Evolutionary conservation across 2,888 invertebrate genomes (phyloP).

Genomic region (Sepiola atlantica): DNA sequence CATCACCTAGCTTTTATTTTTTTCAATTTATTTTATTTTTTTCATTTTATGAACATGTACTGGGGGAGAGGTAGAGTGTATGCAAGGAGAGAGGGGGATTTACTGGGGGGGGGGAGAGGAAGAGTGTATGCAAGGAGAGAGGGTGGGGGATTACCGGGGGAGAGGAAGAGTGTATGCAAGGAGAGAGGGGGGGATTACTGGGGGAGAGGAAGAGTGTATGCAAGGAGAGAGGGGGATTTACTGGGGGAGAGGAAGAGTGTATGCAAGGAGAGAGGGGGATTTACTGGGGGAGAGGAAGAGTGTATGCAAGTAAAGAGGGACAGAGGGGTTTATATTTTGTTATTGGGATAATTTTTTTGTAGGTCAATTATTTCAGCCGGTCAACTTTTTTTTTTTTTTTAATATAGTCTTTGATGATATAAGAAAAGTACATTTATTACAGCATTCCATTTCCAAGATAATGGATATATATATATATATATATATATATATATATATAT

Average conservation of each 20-base stretch:
- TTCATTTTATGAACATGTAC: neutral
- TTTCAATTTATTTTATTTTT: no score
- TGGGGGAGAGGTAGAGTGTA: neutral
- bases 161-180: neutral
- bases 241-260: neutral
- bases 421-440: constrained; percentile 42
- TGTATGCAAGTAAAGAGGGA: neutral
- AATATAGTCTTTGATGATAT: constrained; percentile 33
- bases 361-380: neutral
- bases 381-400: neutral
- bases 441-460: neutral
- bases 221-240: neutral
- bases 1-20: neutral
- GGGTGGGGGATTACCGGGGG: no score
- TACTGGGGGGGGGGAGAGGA: no score
- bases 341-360: neutral
- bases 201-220: neutral
- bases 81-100: neutral
- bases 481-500: neutral
- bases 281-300: neutral
- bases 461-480: neutral
- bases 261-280: neutral
- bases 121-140: neutral
- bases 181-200: neutral
- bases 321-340: neutral